A percentile compares a stretch with the other conserved stretches of the same genome.
Conservation (phyloP, 1,140 invertebrate genomes). For the Pseudomyrmex flavicornis region DNA sequence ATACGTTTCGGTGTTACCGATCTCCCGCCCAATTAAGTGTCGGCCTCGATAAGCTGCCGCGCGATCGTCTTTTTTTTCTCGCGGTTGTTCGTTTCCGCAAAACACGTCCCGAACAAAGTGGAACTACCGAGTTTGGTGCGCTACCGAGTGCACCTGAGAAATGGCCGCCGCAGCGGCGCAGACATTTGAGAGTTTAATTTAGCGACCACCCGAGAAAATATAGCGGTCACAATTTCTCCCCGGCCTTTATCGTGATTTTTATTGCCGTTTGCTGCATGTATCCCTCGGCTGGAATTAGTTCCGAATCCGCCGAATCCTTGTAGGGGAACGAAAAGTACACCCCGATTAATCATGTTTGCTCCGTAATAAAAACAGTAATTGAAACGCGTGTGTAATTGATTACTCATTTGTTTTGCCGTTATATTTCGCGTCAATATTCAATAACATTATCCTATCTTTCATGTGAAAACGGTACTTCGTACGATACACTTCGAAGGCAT, state of each 20-base stretch:
- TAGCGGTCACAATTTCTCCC: conserved; percentile 39
- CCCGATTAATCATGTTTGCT: background rate
- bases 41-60: background rate
- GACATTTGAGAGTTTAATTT: conserved; percentile 54
- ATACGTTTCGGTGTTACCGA: background rate
- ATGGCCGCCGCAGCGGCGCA: conserved; percentile 5
- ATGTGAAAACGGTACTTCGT: background rate
- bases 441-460: background rate
- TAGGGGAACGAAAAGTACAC: background rate
- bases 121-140: background rate
- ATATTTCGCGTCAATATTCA: background rate
- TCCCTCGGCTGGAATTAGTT: background rate
- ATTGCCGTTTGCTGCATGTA: conserved; percentile 30
- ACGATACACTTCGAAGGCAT: too few relatives aligned
- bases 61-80: background rate
- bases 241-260: conserved; percentile 41
- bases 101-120: conserved; percentile 16
- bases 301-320: background rate
- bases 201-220: conserved; percentile 35
- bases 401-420: background rate
- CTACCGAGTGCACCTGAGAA: conserved; percentile 18
- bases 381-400: conserved; percentile 7
- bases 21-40: conserved; percentile 44
- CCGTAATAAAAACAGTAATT: conserved; percentile 8
- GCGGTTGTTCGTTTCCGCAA: background rate